These are phyloP conservation scores for Rhinolophus ferrumequinum DNA, from an alignment of 2,113 vertebrate genomes.

Conservation along the genomic window DNA sequence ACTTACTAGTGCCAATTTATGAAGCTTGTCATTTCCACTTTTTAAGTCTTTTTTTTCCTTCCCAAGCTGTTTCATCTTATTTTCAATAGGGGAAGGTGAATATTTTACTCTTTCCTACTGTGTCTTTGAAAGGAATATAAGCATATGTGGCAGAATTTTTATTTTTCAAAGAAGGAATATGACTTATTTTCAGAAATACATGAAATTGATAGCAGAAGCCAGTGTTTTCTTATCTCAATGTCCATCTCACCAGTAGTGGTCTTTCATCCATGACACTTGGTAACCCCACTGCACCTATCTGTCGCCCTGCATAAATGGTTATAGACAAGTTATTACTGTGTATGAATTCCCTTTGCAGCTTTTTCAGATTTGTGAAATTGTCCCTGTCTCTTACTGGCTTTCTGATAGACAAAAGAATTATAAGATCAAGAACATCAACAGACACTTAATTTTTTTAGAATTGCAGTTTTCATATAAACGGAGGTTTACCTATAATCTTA, in stretches of 20 bases:
- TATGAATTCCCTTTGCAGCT: not conserved
- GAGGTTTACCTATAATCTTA: not conserved
- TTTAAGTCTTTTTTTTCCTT: constrained; percentile 16
- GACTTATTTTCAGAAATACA: constrained; percentile 33
- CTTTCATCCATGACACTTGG: not conserved
- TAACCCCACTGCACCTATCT: not conserved
- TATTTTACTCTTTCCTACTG: constrained; percentile 12
- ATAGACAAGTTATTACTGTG: not conserved
- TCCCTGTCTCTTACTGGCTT: not conserved
- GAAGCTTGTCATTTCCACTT: constrained; percentile 36
- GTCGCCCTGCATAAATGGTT: not conserved
- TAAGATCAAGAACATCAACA: not conserved
- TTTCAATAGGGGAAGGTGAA: not conserved
- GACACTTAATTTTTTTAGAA: not conserved
- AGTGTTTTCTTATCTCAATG: not conserved
- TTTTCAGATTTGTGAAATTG: constrained; percentile 32
- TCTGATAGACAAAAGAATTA: constrained; percentile 25
- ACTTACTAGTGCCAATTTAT: constrained; percentile 24
- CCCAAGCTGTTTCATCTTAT: not conserved
- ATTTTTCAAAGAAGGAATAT: not conserved
- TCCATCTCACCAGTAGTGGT: not conserved
- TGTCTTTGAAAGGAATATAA: constrained; percentile 11
- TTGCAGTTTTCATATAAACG: not conserved
- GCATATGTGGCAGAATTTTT: not conserved
- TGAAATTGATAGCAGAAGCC: constrained; percentile 19